Conservation (phyloP, 2,797 vertebrate species). For the Cossypha dichroa region DNA sequence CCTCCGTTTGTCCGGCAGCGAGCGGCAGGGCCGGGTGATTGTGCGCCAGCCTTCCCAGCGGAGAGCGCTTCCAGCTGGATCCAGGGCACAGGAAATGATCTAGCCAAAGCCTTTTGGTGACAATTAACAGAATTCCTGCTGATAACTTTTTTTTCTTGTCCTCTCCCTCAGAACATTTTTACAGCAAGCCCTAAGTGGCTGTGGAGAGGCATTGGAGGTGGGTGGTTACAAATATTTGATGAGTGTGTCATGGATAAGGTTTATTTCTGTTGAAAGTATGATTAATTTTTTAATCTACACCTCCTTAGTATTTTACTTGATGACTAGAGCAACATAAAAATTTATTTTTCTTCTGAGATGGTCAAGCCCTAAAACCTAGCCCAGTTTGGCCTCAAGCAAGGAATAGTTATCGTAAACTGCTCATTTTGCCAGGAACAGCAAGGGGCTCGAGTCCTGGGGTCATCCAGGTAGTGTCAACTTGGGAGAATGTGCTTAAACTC, state of each 20-base stretch:
- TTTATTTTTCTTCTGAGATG: neutral
- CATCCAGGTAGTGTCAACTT: neutral
- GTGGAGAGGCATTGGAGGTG: neutral
- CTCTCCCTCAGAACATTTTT: conserved; percentile 7
- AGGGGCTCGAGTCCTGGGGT: neutral
- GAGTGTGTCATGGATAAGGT: neutral
- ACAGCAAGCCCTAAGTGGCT: neutral
- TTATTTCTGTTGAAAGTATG: neutral
- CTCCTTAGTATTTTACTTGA: neutral
- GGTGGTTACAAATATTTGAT: neutral
- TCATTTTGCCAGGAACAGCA: neutral
- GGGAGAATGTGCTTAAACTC: neutral
- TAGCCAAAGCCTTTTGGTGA: conserved; percentile 34
- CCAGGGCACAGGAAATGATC: conserved; percentile 72
- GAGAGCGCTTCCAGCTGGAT: conserved; percentile 34
- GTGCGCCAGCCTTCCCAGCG: neutral
- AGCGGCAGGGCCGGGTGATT: neutral
- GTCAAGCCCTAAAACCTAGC: neutral
- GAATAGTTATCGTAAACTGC: neutral
- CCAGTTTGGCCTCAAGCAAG: neutral
- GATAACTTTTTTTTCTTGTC: conserved; percentile 30
- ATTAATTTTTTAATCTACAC: neutral
- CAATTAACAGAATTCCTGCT: conserved; percentile 73
- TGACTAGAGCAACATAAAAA: neutral
- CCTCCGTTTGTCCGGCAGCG: conserved; percentile 61